Percentiles rank a stretch among this genome's conserved stretches.
phyloP scores from a whole-genome alignment of 2,797 vertebrate genomes.

The Mormyrus proboscirostris region DNA sequence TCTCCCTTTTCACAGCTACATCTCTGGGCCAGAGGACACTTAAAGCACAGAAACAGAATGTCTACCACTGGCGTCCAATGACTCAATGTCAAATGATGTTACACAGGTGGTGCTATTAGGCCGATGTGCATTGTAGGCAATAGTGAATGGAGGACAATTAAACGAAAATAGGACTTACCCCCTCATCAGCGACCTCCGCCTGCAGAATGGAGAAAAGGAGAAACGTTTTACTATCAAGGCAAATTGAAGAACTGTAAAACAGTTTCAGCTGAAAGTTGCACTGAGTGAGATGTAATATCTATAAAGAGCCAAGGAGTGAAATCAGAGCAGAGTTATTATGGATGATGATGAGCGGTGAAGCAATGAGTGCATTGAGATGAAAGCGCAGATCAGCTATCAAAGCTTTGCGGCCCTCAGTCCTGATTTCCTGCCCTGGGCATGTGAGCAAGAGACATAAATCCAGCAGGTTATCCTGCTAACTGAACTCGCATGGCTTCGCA shows the following conservation, averaged over 20 bases:
- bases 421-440: background rate
- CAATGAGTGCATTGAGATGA: background rate
- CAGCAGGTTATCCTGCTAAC: background rate
- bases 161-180: conserved; percentile 57
- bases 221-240: background rate
- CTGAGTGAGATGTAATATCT: background rate
- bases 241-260: background rate
- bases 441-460: background rate
- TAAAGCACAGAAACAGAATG: conserved; percentile 40
- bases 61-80: background rate
- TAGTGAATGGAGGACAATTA: background rate
- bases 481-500: background rate
- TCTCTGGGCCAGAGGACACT: conserved; percentile 72
- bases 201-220: conserved; percentile 54
- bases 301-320: background rate
- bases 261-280: background rate
- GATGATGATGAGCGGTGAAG: background rate
- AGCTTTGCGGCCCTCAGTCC: background rate
- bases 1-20: conserved; percentile 85
- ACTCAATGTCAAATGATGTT: background rate
- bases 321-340: background rate
- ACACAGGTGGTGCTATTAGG: background rate
- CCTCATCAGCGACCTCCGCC: conserved; percentile 72
- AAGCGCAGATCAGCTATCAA: background rate
- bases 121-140: background rate